Percentiles rank a stretch among this genome's conserved stretches.
phyloP scores from a whole-genome alignment of 2,113 vertebrate species.

The Reinhardtius hippoglossoides region DNA sequence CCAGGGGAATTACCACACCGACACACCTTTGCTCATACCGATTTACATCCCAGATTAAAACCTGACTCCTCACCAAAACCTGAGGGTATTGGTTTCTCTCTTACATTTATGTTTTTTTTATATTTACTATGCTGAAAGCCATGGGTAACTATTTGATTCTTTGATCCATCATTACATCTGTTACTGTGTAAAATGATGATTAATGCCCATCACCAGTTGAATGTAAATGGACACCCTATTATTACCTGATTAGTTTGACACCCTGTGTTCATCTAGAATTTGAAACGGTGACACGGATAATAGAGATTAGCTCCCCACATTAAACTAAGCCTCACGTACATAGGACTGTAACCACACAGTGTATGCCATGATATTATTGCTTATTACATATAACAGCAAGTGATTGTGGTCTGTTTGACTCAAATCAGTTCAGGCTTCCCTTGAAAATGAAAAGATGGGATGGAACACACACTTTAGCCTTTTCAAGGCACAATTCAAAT shows the following conservation, averaged over 20 bases:
- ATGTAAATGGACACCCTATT: not conserved
- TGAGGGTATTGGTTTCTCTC: not conserved
- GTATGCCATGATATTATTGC: not conserved
- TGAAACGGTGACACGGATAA: not conserved
- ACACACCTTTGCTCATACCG: not conserved
- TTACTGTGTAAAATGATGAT: not conserved
- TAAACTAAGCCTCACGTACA: not conserved
- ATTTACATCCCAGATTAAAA: not conserved
- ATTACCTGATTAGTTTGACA: not conserved
- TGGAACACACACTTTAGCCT: not conserved
- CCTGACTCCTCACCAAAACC: not conserved
- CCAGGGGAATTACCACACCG: not conserved
- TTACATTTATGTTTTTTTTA: not conserved
- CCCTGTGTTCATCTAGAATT: not conserved
- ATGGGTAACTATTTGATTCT: not conserved
- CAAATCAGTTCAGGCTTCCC: not conserved
- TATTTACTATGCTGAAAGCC: not conserved
- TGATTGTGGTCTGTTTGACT: not conserved
- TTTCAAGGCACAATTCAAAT: slow-evolving; percentile 7
- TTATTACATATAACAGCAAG: not conserved
- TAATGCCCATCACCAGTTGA: not conserved
- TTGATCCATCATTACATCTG: not conserved
- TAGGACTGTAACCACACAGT: not conserved
- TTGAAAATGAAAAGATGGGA: not conserved
- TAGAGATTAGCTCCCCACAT: not conserved